A percentile compares a stretch with the other conserved stretches of the same genome.
These are phyloP conservation scores for Etheostoma nigrum DNA, from an alignment of 2,797 vertebrate species.

Conservation along the genomic window DNA sequence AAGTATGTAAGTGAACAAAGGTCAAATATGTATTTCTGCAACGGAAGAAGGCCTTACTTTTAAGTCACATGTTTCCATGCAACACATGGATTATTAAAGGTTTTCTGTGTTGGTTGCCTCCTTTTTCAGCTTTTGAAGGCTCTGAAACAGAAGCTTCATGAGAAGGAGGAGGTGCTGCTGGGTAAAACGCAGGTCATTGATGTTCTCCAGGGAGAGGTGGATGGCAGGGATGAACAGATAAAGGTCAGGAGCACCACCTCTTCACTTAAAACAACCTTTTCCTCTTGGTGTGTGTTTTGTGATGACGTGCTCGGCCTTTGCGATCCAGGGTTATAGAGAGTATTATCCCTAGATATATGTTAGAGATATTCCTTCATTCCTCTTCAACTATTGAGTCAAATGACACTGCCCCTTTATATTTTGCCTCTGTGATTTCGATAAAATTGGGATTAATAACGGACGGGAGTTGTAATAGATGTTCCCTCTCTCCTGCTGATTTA, in stretches of 20 bases:
- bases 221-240: constrained; percentile 87
- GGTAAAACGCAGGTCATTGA: constrained; percentile 92
- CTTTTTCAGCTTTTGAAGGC: constrained; percentile 88
- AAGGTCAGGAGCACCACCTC: constrained; percentile 76
- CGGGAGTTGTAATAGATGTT: no score
- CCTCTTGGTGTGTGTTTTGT: not conserved
- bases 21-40: not conserved
- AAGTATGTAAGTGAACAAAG: no score
- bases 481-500: no score
- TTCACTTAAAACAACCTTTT: not conserved
- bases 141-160: constrained; percentile 93
- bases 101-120: not conserved
- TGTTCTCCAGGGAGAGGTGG: constrained; percentile 91
- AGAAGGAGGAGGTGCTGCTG: constrained; percentile 93
- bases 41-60: no score
- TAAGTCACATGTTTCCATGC: not conserved
- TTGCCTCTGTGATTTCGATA: no score
- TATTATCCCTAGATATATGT: not conserved
- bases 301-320: not conserved
- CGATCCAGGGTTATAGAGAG: no score
- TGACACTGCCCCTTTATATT: not conserved
- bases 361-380: not conserved
- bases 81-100: no score
- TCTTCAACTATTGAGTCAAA: not conserved
- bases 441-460: no score